phyloP scores from a whole-genome alignment of 35 echinoderm and acorn worm genomes.

The Diadema setosum region DNA sequence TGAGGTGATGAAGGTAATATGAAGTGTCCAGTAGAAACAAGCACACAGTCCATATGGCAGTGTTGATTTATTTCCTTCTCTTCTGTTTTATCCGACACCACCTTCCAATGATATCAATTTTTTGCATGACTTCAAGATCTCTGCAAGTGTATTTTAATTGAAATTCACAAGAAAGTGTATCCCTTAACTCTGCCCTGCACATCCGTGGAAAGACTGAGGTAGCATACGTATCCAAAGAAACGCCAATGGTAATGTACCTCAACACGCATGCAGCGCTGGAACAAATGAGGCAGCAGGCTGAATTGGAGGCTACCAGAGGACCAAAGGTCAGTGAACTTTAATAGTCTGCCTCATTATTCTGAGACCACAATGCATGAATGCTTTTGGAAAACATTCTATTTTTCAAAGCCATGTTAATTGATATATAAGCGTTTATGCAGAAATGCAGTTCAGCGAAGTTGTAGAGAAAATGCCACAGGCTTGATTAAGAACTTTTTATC shows the following conservation, averaged over 20 bases:
- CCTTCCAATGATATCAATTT: no score
- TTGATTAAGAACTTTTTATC: no score
- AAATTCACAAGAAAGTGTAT: neutral
- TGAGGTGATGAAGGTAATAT: no score
- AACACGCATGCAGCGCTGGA: constrained; percentile 97
- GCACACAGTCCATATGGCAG: neutral
- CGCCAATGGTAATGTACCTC: constrained; percentile 90
- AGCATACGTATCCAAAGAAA: constrained; percentile 88
- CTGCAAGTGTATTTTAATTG: neutral
- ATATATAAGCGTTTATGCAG: no score
- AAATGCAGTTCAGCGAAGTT: no score
- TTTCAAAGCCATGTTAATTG: no score
- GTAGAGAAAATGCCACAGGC: no score
- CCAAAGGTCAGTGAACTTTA: constrained; percentile 93
- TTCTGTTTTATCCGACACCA: neutral
- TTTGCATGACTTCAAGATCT: no score
- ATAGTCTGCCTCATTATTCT: no score
- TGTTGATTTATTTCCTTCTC: neutral
- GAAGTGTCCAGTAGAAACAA: no score
- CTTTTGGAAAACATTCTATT: no score
- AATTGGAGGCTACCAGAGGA: constrained; percentile 76
- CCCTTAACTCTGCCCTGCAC: constrained; percentile 3
- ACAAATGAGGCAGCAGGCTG: constrained; percentile 97
- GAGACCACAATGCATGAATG: no score
- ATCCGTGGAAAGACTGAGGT: constrained; percentile 88